Evolutionary conservation across 1,140 invertebrate genomes (phyloP), one percentile per base, ranked within the genome.

Genomic region (Listronotus oregonensis): DNA sequence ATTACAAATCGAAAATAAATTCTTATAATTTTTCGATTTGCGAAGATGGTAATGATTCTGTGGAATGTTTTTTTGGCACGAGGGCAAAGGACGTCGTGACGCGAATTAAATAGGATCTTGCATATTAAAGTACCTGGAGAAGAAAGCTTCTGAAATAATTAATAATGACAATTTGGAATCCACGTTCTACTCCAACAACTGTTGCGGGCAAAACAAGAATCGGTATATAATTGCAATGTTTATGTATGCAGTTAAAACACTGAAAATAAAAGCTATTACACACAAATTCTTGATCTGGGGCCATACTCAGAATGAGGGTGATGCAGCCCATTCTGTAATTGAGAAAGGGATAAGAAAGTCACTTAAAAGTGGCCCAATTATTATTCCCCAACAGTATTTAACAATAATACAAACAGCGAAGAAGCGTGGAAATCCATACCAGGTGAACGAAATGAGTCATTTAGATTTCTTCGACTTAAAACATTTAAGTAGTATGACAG

Each of bases 151-250:
- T n/a, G n/a, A n/a, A n/a, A n/a, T n/a, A n/a, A n/a, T n/a, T n/a
- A n/a, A n/a, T n/a, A n/a, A n/a, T n/a, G n/a, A n/a, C n/a, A n/a
- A n/a, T n/a, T n/a, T n/a, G n/a, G n/a, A n/a, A n/a, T n/a, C n/a
- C n/a, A n/a, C n/a, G n/a, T n/a, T n/a, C n/a, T n/a, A n/a, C n/a
- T n/a, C n/a, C n/a, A n/a, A n/a, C n/a, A n/a, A n/a, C n/a, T n/a
- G n/a, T n/a, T n/a, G n/a, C n/a, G n/a, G n/a, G n/a, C n/a, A 49
- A 18, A 75, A 81, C 56, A 79, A 81, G 69, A 81, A 81, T 65
- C 76, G 76, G 64, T 78, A 61, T 55, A 69, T 80, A 10, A 60
- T 75, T 34, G 50, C 71, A 5, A 55, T 77, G 43, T 80, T 77
- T 55, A 12, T 73, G 3, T 76, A 75, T 56, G 76, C 75, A 9